Conservation (phyloP, 2,888 invertebrate species). For the Hermaeophaga mercurialis region DNA sequence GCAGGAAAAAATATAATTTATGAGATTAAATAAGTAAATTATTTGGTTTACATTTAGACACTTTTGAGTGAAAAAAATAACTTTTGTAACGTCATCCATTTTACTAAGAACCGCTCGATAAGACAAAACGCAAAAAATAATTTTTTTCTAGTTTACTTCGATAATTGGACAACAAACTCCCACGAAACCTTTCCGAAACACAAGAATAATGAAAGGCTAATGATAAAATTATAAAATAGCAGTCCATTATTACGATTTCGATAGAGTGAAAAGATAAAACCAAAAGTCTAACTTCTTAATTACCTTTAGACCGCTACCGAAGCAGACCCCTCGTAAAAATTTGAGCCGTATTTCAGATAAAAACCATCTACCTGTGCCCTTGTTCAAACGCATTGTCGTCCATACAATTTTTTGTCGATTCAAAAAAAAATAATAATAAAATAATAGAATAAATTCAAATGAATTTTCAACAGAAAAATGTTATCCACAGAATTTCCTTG, state of each 20-base stretch:
- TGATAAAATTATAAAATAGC: constrained; percentile 37
- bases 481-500: too few species aligned
- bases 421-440: too few species aligned
- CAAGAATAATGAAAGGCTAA: constrained; percentile 33
- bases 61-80: too few species aligned
- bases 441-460: too few species aligned
- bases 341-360: constrained; percentile 35
- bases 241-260: constrained; percentile 35
- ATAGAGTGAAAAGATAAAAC: constrained; percentile 38
- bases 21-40: too few species aligned
- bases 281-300: constrained; percentile 37
- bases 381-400: constrained; percentile 21
- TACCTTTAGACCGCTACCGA: constrained; percentile 35
- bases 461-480: too few species aligned
- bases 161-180: constrained; percentile 15
- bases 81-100: too few species aligned
- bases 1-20: too few species aligned
- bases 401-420: too few species aligned
- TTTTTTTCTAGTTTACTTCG: constrained; percentile 9
- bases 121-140: neutral
- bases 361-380: constrained; percentile 32
- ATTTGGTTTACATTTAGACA: too few species aligned
- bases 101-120: too few species aligned
- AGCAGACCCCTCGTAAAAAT: constrained; percentile 32
- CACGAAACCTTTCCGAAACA: constrained; percentile 15